phyloP scores from a whole-genome alignment of 2,888 invertebrate species.

The Theretra japonica region DNA sequence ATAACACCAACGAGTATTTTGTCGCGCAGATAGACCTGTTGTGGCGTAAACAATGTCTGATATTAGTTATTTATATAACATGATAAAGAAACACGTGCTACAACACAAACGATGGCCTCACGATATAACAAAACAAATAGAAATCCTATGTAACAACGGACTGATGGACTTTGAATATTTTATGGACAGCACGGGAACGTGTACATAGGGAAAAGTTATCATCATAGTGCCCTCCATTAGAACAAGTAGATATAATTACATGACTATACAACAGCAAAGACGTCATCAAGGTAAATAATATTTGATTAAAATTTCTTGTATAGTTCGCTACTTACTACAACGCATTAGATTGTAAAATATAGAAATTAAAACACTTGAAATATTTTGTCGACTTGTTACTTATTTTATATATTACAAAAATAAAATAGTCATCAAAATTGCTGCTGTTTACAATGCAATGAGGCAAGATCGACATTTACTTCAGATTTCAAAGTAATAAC shows the following conservation, averaged over 20 bases:
- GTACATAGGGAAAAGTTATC: not conserved
- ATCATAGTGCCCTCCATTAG: too few relatives aligned
- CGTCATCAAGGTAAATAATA: too few relatives aligned
- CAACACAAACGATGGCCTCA: not conserved
- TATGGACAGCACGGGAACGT: not conserved
- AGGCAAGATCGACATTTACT: not conserved
- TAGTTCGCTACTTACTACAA: not conserved
- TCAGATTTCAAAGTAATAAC: too few relatives aligned
- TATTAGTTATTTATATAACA: constrained; percentile 13
- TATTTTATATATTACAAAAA: too few relatives aligned
- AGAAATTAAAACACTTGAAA: not conserved
- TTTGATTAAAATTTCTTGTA: not conserved
- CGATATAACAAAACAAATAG: not conserved
- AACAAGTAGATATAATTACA: too few relatives aligned
- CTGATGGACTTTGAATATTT: not conserved
- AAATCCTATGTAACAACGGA: not conserved
- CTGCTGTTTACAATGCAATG: not conserved
- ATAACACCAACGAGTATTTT: constrained; percentile 16
- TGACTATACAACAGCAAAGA: too few relatives aligned
- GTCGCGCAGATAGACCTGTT: constrained; percentile 19
- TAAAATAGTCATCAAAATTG: too few relatives aligned
- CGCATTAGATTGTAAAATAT: not conserved
- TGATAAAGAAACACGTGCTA: constrained; percentile 4
- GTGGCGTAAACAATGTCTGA: constrained; percentile 7
- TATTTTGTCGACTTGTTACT: not conserved